These are phyloP conservation scores for Nematolebias whitei DNA, from an alignment of 2,113 vertebrate species.

Conservation along the genomic window DNA sequence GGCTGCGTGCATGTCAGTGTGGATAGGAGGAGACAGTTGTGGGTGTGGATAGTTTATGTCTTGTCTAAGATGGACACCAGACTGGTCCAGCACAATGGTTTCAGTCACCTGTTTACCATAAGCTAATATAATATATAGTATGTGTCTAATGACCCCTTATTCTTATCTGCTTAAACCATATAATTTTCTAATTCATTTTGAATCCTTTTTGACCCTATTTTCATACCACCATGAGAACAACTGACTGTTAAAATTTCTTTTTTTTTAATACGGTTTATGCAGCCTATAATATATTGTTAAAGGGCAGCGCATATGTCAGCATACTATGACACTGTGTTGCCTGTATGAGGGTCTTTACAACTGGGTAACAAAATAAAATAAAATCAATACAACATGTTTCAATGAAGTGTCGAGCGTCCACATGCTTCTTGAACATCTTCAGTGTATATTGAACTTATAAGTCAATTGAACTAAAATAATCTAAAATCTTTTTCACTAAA, in stretches of 20 bases:
- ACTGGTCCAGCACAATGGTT: slow-evolving; percentile 39
- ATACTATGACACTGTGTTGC: slow-evolving; percentile 15
- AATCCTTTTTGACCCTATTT: slow-evolving; percentile 24
- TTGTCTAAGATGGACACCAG: slow-evolving; percentile 44
- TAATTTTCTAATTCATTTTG: slow-evolving; percentile 48
- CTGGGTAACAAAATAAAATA: neutral
- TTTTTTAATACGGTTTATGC: slow-evolving; percentile 1
- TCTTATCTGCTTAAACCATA: neutral
- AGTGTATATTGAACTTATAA: neutral
- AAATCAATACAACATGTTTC: neutral
- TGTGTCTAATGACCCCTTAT: neutral
- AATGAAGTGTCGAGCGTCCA: neutral
- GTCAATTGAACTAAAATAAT: neutral
- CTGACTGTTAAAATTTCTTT: slow-evolving; percentile 9
- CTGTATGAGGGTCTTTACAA: slow-evolving; percentile 15
- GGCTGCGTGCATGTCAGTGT: slow-evolving; percentile 21
- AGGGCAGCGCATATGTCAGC: slow-evolving; percentile 1
- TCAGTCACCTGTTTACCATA: slow-evolving; percentile 59
- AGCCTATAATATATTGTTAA: slow-evolving; percentile 14
- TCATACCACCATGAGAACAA: slow-evolving; percentile 14
- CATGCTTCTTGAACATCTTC: neutral
- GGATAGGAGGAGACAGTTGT: slow-evolving; percentile 40
- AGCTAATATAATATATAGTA: neutral
- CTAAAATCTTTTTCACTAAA: neutral
- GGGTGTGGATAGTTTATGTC: slow-evolving; percentile 56